A percentile compares a stretch with the other conserved stretches of the same genome.
Conservation (phyloP, 2,888 invertebrate genomes). For the Pyralis farinalis region DNA sequence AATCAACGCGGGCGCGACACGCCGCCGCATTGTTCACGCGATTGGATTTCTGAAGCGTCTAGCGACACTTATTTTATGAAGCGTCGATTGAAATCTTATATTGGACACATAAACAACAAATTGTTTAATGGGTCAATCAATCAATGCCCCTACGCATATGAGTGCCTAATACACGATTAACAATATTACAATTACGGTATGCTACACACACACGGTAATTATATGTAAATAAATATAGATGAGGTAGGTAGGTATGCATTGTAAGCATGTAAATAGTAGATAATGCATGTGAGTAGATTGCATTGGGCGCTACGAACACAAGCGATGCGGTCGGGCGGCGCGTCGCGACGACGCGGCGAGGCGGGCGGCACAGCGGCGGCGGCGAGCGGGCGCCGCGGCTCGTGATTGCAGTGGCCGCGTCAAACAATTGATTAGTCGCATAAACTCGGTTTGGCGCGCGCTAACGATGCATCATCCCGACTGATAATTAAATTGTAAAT, state of each 20-base stretch:
- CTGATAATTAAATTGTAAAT: slow-evolving; percentile 80
- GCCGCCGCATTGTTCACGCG: slow-evolving; percentile 70
- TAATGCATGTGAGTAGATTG: neutral
- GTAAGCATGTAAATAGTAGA: neutral
- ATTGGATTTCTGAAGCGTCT: slow-evolving; percentile 60
- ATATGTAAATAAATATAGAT: no score
- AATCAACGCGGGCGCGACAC: slow-evolving; percentile 67
- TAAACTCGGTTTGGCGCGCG: slow-evolving; percentile 79
- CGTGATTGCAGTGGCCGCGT: slow-evolving; percentile 77
- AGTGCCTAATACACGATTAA: no score
- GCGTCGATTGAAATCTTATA: slow-evolving; percentile 48
- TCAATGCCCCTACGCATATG: no score
- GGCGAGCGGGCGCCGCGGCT: slow-evolving; percentile 29
- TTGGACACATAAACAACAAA: slow-evolving; percentile 14
- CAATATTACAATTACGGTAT: no score
- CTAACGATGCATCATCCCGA: slow-evolving; percentile 79
- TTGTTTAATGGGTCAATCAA: neutral
- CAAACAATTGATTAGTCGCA: slow-evolving; percentile 81
- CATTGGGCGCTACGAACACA: neutral
- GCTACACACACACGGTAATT: no score
- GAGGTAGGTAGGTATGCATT: no score
- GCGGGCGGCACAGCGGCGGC: neutral
- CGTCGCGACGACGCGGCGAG: neutral
- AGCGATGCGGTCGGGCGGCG: neutral
- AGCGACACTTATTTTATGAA: slow-evolving; percentile 57